Base-by-base conservation (phyloP, 2,113 vertebrate genomes). In the Plecturocebus donacophilus region DNA sequence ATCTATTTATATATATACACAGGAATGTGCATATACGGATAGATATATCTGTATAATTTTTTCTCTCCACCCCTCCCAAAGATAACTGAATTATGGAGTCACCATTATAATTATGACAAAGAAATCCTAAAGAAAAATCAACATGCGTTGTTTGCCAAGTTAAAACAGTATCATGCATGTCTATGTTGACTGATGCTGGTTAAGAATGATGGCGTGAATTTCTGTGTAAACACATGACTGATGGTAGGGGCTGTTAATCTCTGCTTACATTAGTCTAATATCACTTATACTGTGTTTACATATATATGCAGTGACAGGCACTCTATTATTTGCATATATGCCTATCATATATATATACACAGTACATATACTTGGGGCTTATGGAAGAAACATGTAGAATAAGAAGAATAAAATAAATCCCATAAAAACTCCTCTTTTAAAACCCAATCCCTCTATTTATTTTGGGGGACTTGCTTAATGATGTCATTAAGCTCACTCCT, bases 151-250 rank as follows among this genome's bases (percentile, higher is more conserved):
- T 94, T 98, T 92, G 97, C 96, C 93, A 98, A 97, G 96, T 98
- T 98, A 98, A 97, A 98, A 99, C 96, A 93, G 5, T 95, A 98
- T 98, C 98, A 98, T 99, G 99, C 99, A 99, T 98, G 98, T 98
- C 98, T 98, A 98, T 93, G 95, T 98, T 97, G 98, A 98, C 98
- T 93, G 98, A 99, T 99, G 98, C 97, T 97, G 99, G 98, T 98
- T 98, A 99, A 99, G 98, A 97, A 99, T 99, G 99, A 99, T 98
- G 98, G 98, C 93, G 98, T 99, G 99, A 99, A 99, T 99, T 99
- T 99, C 99, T 99, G 99, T 99, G 99, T 99, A 99, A 98, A 99
- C 98, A 98, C 97, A 97, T 99, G 99, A 99, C 76, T 99, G 99
- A 99, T 99, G 99, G 98, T 96, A 98, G 99, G 99, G 97, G 77